Conservation (phyloP, 2,888 invertebrate genomes). For the Leptothorax acervorum region DNA sequence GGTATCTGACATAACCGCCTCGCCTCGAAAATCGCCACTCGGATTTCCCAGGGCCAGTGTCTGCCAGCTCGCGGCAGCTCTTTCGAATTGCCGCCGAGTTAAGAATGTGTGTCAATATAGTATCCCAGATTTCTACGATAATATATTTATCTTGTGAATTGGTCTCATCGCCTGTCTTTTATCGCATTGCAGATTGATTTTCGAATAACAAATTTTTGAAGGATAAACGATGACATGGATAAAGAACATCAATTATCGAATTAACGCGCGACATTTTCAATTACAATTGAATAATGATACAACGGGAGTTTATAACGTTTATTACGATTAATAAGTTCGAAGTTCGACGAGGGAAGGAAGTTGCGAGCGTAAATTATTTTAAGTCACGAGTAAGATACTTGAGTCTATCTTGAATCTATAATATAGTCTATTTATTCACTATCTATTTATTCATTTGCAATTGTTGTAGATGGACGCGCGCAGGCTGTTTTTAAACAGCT, state of each 20-base stretch:
- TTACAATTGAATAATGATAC: not conserved
- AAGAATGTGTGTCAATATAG: not conserved
- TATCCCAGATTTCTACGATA: not conserved
- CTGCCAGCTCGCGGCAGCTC: not conserved
- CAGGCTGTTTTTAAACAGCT: not conserved
- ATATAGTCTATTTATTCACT: too few relatives aligned
- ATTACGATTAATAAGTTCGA: not conserved
- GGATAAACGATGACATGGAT: too few relatives aligned
- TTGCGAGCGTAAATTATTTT: not conserved
- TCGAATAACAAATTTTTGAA: too few relatives aligned
- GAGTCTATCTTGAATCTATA: not conserved
- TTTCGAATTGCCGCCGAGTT: not conserved
- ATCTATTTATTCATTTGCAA: not conserved
- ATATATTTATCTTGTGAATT: not conserved
- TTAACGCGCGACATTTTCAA: not conserved
- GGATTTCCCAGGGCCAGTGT: not conserved
- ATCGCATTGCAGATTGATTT: too few relatives aligned
- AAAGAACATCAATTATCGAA: too few relatives aligned
- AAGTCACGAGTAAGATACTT: not conserved
- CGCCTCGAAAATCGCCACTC: slow-evolving; percentile 1
- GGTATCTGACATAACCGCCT: slow-evolving; percentile 9
- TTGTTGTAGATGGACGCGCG: not conserved
- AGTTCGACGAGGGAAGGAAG: not conserved
- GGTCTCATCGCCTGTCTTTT: not conserved
- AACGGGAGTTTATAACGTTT: not conserved